These are phyloP conservation scores for Myiozetetes cayanensis DNA, from an alignment of 2,113 vertebrate genomes.

Conservation along the genomic window DNA sequence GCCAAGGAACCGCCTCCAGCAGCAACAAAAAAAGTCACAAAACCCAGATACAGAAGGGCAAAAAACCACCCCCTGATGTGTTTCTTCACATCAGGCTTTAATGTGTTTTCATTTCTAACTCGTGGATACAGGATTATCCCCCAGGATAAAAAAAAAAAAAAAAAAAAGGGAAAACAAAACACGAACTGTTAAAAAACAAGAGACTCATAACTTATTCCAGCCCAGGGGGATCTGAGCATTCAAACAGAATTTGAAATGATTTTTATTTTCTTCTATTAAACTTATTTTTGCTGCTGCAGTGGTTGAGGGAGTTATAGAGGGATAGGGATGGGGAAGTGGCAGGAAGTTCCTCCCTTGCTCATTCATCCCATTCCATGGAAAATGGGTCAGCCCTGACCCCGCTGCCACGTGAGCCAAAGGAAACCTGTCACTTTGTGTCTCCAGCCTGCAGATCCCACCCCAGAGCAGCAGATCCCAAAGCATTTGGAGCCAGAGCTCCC, in stretches of 20 bases:
- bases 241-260: slow-evolving; percentile 48
- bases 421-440: rapidly evolving
- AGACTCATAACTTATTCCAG: slow-evolving; percentile 29
- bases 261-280: slow-evolving; percentile 16
- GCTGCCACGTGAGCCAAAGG: rapidly evolving
- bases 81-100: slow-evolving; percentile 2
- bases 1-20: too few relatives aligned
- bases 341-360: not conserved
- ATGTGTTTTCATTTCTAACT: slow-evolving; percentile 4
- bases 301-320: not conserved
- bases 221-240: slow-evolving; percentile 26
- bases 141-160: slow-evolving; percentile 3
- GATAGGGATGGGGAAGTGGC: not conserved
- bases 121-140: not conserved
- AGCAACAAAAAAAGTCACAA: too few relatives aligned
- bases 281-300: not conserved
- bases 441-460: not conserved
- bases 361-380: not conserved
- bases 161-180: not conserved
- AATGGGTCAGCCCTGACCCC: rapidly evolving
- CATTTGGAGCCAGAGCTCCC: not conserved
- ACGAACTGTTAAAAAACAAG: not conserved
- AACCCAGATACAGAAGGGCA: not conserved
- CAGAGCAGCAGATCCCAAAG: not conserved
- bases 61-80: not conserved